Evolutionary conservation across 2,888 invertebrate genomes (phyloP).

Genomic region (Sinohyriopsis cumingii): DNA sequence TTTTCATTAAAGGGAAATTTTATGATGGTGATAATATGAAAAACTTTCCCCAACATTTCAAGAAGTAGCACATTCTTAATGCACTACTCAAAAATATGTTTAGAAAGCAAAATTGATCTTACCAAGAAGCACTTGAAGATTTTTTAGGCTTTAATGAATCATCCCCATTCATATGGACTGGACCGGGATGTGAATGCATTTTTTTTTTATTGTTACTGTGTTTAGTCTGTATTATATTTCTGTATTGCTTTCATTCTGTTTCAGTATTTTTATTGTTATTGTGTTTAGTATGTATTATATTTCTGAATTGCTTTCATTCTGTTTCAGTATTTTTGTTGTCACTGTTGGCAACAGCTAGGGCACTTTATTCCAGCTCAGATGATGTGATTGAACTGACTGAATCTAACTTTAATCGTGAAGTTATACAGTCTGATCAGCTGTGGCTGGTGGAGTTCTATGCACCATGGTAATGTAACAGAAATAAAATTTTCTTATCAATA

Average conservation of each 20-base stretch:
- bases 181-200: too few relatives aligned
- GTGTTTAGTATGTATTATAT: neutral
- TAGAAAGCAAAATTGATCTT: too few relatives aligned
- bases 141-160: too few relatives aligned
- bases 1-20: too few relatives aligned
- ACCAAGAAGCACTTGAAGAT: too few relatives aligned
- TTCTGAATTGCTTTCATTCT: neutral
- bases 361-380: constrained; percentile 59
- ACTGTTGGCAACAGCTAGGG: constrained; percentile 29
- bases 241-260: neutral
- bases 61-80: too few relatives aligned
- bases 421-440: constrained; percentile 86
- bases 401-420: constrained; percentile 88
- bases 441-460: constrained; percentile 98
- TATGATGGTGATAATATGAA: too few relatives aligned
- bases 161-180: too few relatives aligned
- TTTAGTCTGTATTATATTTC: too few relatives aligned
- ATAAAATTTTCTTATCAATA: neutral
- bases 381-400: constrained; percentile 91
- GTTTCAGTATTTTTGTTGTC: constrained; percentile 9
- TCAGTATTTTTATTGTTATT: constrained; percentile 10
- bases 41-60: too few relatives aligned
- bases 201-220: too few relatives aligned
- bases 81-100: too few relatives aligned
- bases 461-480: constrained; percentile 83